phyloP scores from a whole-genome alignment of 2,797 vertebrate species.

The Acanthornis magna region DNA sequence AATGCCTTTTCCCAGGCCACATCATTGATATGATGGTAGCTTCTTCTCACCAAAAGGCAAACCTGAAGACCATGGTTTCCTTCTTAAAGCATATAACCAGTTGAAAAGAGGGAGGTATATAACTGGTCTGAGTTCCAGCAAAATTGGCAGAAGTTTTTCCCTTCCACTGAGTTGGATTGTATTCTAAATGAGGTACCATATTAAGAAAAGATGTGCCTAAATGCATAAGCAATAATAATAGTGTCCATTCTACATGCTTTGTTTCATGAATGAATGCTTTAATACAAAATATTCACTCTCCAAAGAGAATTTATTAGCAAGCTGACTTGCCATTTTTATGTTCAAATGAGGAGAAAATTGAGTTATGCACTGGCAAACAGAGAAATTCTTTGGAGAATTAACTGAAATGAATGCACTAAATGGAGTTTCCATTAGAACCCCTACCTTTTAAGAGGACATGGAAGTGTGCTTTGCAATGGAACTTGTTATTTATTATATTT shows the following conservation, averaged over 20 bases:
- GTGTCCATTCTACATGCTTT: background rate
- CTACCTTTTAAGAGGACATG: background rate
- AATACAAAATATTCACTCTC: background rate
- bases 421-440: background rate
- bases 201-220: background rate
- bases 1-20: background rate
- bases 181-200: background rate
- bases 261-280: background rate
- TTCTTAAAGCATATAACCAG: background rate
- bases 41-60: background rate
- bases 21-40: background rate
- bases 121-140: background rate
- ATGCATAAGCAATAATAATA: background rate
- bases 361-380: background rate
- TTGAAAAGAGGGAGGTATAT: background rate
- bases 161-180: background rate
- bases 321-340: background rate
- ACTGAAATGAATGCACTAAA: background rate
- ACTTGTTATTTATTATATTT: background rate
- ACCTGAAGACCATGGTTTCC: background rate
- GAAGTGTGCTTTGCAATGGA: background rate
- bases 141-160: background rate
- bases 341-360: background rate
- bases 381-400: background rate
- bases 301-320: background rate